phyloP scores from a whole-genome alignment of 2,888 invertebrate genomes.

The Scaptomyza polygonia region DNA sequence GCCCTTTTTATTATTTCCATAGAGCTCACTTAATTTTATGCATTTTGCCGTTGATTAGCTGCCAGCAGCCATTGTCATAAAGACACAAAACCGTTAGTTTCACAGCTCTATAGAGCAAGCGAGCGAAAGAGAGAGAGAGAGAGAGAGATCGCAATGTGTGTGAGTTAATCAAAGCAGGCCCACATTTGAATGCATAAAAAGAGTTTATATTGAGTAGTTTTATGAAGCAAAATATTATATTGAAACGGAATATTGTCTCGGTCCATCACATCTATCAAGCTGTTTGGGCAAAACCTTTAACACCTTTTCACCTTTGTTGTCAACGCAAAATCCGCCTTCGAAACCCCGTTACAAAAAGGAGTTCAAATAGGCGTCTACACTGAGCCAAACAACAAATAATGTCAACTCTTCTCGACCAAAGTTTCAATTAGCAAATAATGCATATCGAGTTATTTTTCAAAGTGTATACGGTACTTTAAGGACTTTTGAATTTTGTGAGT shows the following conservation, averaged over 20 bases:
- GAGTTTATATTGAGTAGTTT: constrained; percentile 51
- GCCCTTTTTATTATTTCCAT: constrained; percentile 30
- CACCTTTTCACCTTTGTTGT: constrained; percentile 53
- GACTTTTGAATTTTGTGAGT: constrained; percentile 12
- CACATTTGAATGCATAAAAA: constrained; percentile 60
- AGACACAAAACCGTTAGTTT: constrained; percentile 60
- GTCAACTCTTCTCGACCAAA: not conserved
- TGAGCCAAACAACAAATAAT: not conserved
- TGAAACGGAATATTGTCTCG: constrained; percentile 7
- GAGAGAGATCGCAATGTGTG: not conserved
- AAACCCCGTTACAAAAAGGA: constrained; percentile 59
- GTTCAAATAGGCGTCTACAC: constrained; percentile 5
- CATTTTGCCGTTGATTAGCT: constrained; percentile 78
- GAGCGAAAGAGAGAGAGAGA: not conserved
- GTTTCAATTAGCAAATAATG: not conserved
- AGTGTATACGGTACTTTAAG: constrained; percentile 4
- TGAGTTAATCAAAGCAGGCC: constrained; percentile 67
- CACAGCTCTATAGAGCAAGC: not conserved
- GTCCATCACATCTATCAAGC: constrained; percentile 62
- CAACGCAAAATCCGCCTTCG: constrained; percentile 57
- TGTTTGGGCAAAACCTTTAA: constrained; percentile 46
- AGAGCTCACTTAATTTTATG: constrained; percentile 76
- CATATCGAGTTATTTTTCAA: not conserved
- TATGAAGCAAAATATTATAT: constrained; percentile 21
- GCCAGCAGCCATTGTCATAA: constrained; percentile 60